A percentile compares a stretch with the other conserved stretches of the same genome.
These are phyloP conservation scores for Heterodera filipjevi DNA, from an alignment of 2,888 invertebrate species.

Conservation along the genomic window DNA sequence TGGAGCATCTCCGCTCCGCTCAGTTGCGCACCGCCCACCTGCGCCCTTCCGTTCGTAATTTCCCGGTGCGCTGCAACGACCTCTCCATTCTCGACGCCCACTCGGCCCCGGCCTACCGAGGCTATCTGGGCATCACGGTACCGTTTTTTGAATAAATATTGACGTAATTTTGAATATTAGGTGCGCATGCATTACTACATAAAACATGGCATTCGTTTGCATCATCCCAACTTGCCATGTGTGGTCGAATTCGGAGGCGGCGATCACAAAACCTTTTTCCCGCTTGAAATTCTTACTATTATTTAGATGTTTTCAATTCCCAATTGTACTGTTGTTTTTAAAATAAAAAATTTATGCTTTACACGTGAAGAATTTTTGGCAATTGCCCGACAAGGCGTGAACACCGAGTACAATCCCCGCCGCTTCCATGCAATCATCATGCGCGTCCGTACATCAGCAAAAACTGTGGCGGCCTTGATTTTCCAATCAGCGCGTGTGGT, in stretches of 20 bases:
- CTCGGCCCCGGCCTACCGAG: background rate
- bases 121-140: slow-evolving; percentile 13
- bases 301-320: background rate
- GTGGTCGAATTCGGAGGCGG: slow-evolving; percentile 14
- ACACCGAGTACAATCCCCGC: background rate
- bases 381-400: background rate
- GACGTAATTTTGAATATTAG: background rate
- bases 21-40: too few relatives aligned
- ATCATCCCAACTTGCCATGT: slow-evolving; percentile 12
- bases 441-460: too few relatives aligned
- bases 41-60: background rate
- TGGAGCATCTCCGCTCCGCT: too few relatives aligned
- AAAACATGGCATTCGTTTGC: slow-evolving; percentile 1
- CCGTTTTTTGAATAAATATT: too few relatives aligned
- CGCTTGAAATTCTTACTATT: background rate
- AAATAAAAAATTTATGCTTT: background rate
- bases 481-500: slow-evolving; percentile 7
- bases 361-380: background rate
- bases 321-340: background rate
- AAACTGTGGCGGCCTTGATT: background rate
- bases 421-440: too few relatives aligned
- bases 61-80: background rate
- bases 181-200: slow-evolving; percentile 16
- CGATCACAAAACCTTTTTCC: background rate
- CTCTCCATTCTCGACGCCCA: background rate